A percentile compares a stretch with the other conserved stretches of the same genome.
phyloP scores from a whole-genome alignment of 1,140 invertebrate species.

The Nasonia longicornis region DNA sequence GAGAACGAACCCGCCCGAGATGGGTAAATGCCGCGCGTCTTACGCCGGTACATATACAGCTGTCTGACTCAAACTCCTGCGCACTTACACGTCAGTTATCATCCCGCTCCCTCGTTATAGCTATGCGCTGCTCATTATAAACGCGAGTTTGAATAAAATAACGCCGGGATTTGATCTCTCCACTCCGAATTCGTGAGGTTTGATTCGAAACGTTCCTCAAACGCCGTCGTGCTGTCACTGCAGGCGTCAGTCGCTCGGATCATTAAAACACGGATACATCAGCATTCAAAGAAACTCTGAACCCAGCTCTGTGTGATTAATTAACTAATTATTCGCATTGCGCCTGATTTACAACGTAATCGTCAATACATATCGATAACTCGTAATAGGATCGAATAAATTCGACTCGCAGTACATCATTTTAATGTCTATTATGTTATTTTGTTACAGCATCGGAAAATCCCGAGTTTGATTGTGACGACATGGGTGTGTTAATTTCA shows the following conservation, averaged over 20 bases:
- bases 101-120: too few relatives aligned
- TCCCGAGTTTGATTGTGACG: slow-evolving; percentile 45
- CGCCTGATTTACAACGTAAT: too few relatives aligned
- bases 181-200: background rate
- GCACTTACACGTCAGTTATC: too few relatives aligned
- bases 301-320: background rate
- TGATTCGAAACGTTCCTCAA: background rate
- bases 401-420: background rate
- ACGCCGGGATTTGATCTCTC: background rate
- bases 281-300: background rate
- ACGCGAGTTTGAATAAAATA: background rate
- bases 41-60: too few relatives aligned
- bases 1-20: too few relatives aligned
- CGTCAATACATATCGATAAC: too few relatives aligned
- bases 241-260: background rate
- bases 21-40: too few relatives aligned
- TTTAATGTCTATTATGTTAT: slow-evolving; percentile 12
- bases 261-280: background rate
- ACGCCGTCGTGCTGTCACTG: background rate
- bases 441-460: slow-evolving; percentile 45
- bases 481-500: slow-evolving; percentile 39
- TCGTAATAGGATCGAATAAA: too few relatives aligned
- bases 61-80: too few relatives aligned
- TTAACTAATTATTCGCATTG: background rate
- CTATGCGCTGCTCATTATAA: background rate